phyloP scores from a whole-genome alignment of 2,113 vertebrate species.

The Orcinus orca region DNA sequence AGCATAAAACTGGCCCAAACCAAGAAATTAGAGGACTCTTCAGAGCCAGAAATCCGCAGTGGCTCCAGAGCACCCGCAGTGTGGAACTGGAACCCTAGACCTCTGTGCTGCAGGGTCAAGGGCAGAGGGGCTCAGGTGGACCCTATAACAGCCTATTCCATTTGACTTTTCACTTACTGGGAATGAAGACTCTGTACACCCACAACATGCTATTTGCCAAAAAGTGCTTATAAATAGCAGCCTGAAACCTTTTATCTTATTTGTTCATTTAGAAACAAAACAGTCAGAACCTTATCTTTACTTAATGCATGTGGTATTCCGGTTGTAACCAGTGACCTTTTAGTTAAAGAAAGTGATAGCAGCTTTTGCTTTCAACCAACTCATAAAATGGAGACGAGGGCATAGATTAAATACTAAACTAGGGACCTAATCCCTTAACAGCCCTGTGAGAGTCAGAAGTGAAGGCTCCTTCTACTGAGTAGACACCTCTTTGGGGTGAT shows the following conservation, averaged over 20 bases:
- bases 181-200: slow-evolving; percentile 19
- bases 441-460: neutral
- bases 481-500: neutral
- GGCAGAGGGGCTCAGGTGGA: neutral
- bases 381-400: slow-evolving; percentile 54
- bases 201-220: neutral
- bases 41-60: neutral
- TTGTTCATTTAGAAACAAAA: slow-evolving; percentile 72
- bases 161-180: slow-evolving; percentile 34
- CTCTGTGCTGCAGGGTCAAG: neutral
- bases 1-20: neutral
- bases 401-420: slow-evolving; percentile 56
- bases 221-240: slow-evolving; percentile 59
- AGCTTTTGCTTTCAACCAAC: slow-evolving; percentile 56
- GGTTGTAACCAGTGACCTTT: slow-evolving; percentile 50
- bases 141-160: neutral
- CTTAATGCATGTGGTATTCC: slow-evolving; percentile 58
- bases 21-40: neutral
- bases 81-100: neutral
- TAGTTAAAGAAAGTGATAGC: slow-evolving; percentile 39
- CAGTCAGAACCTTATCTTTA: slow-evolving; percentile 59
- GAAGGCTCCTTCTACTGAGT: neutral
- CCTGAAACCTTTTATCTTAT: slow-evolving; percentile 65
- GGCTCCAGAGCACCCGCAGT: neutral
- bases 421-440: slow-evolving; percentile 9